Evolutionary conservation across 2,888 invertebrate genomes (phyloP).

Genomic region (Eupithecia subfuscata): DNA sequence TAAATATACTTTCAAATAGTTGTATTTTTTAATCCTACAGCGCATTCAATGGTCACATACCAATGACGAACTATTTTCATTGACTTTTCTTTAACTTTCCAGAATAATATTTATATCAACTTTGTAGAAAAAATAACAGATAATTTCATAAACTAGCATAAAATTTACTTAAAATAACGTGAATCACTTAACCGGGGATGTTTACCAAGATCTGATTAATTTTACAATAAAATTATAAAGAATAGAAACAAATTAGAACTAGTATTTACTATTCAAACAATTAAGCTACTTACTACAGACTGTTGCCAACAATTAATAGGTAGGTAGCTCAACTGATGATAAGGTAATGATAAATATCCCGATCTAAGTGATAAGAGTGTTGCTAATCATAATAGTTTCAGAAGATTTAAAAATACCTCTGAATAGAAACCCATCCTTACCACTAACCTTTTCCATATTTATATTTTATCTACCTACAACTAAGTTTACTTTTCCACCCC

Average conservation of each 20-base stretch:
- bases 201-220: neutral
- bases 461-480: neutral
- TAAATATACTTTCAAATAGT: slow-evolving; percentile 11
- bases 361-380: neutral
- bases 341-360: neutral
- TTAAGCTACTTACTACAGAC: neutral
- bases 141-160: neutral
- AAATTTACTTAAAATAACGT: neutral
- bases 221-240: neutral
- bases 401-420: neutral
- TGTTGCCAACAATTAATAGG: neutral
- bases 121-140: neutral
- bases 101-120: neutral
- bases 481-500: neutral
- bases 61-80: neutral
- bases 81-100: too few relatives aligned
- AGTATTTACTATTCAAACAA: neutral
- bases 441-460: neutral
- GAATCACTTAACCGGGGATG: neutral
- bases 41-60: neutral
- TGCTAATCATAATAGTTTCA: neutral
- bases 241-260: neutral
- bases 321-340: neutral
- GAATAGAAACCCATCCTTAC: neutral
- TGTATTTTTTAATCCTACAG: neutral